Evolutionary conservation across 2,113 vertebrate genomes (phyloP).

Genomic region (Dascyllus trimaculatus): DNA sequence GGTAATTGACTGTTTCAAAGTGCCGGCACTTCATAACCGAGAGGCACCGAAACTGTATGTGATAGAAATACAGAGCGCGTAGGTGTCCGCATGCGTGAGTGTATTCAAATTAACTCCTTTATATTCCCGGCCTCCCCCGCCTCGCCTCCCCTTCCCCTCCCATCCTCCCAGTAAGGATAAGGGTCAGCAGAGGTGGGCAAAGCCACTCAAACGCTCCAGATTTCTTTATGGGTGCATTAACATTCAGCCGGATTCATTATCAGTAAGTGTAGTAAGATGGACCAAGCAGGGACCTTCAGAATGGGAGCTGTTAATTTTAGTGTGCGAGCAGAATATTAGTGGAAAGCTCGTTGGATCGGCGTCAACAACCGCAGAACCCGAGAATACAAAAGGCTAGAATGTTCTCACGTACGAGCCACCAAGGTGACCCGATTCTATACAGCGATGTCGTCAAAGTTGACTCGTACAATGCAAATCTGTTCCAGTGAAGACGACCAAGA

Average conservation of each 20-base stretch:
- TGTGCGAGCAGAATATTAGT: constrained; percentile 60
- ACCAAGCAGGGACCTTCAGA: constrained; percentile 74
- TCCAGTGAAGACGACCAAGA: no score
- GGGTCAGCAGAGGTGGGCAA: constrained; percentile 94
- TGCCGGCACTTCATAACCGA: constrained; percentile 83
- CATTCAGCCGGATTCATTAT: constrained; percentile 95
- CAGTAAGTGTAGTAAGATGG: constrained; percentile 89
- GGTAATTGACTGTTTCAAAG: constrained; percentile 95
- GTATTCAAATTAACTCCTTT: constrained; percentile 94
- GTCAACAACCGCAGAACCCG: no score
- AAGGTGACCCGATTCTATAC: no score
- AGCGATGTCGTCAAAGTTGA: no score
- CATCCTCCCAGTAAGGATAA: constrained; percentile 87
- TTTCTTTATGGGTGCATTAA: constrained; percentile 97
- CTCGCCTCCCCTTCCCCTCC: constrained; percentile 50
- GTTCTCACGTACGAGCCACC: no score
- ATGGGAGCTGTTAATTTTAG: constrained; percentile 66
- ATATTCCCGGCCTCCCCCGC: constrained; percentile 65
- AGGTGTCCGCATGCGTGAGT: constrained; percentile 64
- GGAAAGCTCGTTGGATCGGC: not conserved
- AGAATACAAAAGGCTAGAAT: no score
- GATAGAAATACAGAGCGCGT: constrained; percentile 19
- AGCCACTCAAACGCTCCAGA: constrained; percentile 91
- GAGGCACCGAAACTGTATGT: not conserved
- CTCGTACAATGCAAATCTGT: no score